Evolutionary conservation across 2,888 invertebrate species (phyloP), one percentile per base, ranked within the genome.

Genomic region (Acanthococcus lagerstroemiae): DNA sequence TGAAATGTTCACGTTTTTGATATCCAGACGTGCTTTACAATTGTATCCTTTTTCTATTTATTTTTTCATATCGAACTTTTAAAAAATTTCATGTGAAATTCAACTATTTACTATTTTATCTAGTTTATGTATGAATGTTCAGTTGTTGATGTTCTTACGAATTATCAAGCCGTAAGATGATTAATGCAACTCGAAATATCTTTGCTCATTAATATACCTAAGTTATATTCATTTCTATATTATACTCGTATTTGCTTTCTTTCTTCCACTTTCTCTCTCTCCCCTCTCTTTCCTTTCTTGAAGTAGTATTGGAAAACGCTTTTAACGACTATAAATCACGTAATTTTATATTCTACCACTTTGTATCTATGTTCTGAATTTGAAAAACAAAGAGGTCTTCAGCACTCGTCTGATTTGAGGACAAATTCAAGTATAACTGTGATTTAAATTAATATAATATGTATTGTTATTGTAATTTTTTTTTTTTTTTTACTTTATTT

Each of bases 351-450:
- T 7, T 45, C 15, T 45, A n/a, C 15, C 46, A 45, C 46, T 45
- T 45, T 45, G 15, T 45, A 9, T 37, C 15, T 37, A 9, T 37
- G 7, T 37, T 37, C 15, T 15, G 7, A 9, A 15, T 7, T 37
- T 15, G 15, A 52, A 52, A 24, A 6, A 22, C 6, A 24, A 52
- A 24, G 24, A 22, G 46, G 17, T 45, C 46, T 45, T 45, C 19
- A 7, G 7, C 15, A 15, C 15, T 45, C 19, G 19, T 45, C 12
- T 21, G 48, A 6, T 52, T 61, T 50, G 37, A 58, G 26, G 45
- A 61, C 50, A 50, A 61, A 52, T 52, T 52, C 52, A 61, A 50
- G 61, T 61, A 30, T 52, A 61, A 61, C 61, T 61, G 61, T 61
- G 61, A 61, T 61, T 61, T 61, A 52, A 52, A 24, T 52, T 24